Percentiles rank a stretch among this genome's conserved stretches.
These are phyloP conservation scores for Eriocheir sinensis DNA, from an alignment of 1,140 invertebrate species.

Conservation along the genomic window DNA sequence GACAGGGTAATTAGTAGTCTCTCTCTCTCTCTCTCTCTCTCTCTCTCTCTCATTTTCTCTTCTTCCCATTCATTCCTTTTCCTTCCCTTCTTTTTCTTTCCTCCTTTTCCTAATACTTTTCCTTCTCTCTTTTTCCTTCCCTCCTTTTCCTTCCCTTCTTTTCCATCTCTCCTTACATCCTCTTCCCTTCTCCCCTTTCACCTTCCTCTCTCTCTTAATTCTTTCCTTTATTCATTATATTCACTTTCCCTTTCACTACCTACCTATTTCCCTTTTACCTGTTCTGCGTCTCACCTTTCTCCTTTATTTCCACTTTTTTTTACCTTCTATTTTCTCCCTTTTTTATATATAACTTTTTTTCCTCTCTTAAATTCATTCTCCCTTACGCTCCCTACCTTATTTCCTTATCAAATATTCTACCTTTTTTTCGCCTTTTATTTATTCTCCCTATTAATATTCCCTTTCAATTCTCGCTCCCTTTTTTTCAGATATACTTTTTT, in stretches of 20 bases:
- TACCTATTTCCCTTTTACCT: background rate
- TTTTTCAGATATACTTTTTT: no score
- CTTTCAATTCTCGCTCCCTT: no score
- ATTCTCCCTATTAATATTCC: background rate
- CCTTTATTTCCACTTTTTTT: background rate
- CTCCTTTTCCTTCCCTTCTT: background rate
- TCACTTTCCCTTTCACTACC: background rate
- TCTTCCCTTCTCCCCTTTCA: background rate
- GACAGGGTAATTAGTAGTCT: background rate
- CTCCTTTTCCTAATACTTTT: background rate
- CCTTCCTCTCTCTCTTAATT: background rate
- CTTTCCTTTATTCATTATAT: background rate
- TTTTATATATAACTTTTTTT: background rate
- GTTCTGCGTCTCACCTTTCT: background rate
- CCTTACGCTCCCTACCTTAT: background rate
- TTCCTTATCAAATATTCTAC: background rate
- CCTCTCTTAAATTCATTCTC: background rate
- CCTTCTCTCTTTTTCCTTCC: background rate
- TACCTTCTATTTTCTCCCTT: background rate
- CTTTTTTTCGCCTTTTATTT: background rate
- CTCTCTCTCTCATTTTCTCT: background rate
- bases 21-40: conserved; percentile 22
- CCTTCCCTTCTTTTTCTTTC: background rate
- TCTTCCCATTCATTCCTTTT: background rate
- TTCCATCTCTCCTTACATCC: background rate